A percentile compares a stretch with the other conserved stretches of the same genome.
Conservation (phyloP, 1,140 invertebrate genomes). For the Trissolcus basalis region DNA sequence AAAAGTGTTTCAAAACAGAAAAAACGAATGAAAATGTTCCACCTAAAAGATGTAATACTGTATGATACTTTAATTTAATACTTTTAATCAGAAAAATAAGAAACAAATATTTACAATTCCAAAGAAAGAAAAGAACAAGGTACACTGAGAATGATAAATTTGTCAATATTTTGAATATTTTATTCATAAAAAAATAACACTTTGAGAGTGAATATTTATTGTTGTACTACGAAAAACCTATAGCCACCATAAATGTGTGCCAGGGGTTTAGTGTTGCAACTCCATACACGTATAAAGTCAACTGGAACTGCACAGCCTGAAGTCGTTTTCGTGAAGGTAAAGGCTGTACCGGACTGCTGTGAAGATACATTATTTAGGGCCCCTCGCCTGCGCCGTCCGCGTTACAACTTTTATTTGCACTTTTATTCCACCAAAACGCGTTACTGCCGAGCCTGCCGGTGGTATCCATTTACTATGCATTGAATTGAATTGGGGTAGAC, state of each 20-base stretch:
- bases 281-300: slow-evolving; percentile 38
- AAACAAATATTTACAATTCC: too few relatives aligned
- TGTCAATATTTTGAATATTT: too few relatives aligned
- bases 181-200: too few relatives aligned
- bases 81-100: too few relatives aligned
- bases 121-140: too few relatives aligned
- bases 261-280: slow-evolving; percentile 17
- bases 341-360: slow-evolving; percentile 58
- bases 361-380: slow-evolving; percentile 66
- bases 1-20: too few relatives aligned
- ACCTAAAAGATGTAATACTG: too few relatives aligned
- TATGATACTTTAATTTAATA: too few relatives aligned
- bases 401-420: slow-evolving; percentile 69
- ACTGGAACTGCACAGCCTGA: slow-evolving; percentile 38
- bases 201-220: too few relatives aligned
- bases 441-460: slow-evolving; percentile 57
- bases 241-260: slow-evolving; percentile 7
- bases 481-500: slow-evolving; percentile 68
- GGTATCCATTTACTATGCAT: slow-evolving; percentile 70
- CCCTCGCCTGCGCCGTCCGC: slow-evolving; percentile 56
- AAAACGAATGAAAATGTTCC: too few relatives aligned
- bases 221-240: not conserved
- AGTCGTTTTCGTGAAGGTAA: slow-evolving; percentile 51
- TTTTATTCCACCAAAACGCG: slow-evolving; percentile 63
- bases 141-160: too few relatives aligned